These are phyloP conservation scores for Pachymerium ferrugineum DNA, from an alignment of 2,888 invertebrate species.

Conservation along the genomic window DNA sequence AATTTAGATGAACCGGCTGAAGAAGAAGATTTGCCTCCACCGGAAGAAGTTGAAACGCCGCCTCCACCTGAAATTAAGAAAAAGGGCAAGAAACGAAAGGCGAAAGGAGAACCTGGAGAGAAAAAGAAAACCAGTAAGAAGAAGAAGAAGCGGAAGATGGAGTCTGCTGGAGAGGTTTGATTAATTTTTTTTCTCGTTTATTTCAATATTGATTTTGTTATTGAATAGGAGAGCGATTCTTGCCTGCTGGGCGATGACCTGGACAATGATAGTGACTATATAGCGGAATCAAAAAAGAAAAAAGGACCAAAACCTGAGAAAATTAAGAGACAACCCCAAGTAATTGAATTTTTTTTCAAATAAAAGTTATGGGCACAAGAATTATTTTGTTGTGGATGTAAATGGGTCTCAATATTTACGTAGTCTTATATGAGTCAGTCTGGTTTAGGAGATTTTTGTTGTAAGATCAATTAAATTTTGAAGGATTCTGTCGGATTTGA, in stretches of 20 bases:
- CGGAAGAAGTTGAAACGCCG: constrained; percentile 27
- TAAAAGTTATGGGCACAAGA: too few relatives aligned
- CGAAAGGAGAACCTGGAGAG: constrained; percentile 67
- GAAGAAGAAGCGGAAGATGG: constrained; percentile 42
- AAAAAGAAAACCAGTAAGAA: constrained; percentile 68
- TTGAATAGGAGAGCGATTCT: constrained; percentile 38
- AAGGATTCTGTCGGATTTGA: too few relatives aligned
- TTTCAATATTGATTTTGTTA: not conserved
- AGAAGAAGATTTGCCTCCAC: constrained; percentile 23
- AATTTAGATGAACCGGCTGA: constrained; percentile 29
- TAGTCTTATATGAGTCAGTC: too few relatives aligned
- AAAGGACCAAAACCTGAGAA: constrained; percentile 1
- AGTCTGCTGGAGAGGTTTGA: constrained; percentile 38
- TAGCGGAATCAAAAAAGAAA: constrained; percentile 37
- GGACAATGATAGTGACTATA: constrained; percentile 39
- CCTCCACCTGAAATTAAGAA: constrained; percentile 57
- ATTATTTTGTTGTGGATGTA: not conserved
- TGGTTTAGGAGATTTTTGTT: too few relatives aligned
- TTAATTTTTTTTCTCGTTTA: not conserved
- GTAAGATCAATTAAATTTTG: not conserved
- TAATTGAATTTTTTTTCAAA: not conserved
- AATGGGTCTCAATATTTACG: not conserved
- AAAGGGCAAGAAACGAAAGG: constrained; percentile 83
- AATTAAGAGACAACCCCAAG: not conserved
- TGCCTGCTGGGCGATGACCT: constrained; percentile 36